Evolutionary conservation across 1,140 invertebrate genomes (phyloP), one percentile per base, ranked within the genome.

Genomic region (Nasonia longicornis): DNA sequence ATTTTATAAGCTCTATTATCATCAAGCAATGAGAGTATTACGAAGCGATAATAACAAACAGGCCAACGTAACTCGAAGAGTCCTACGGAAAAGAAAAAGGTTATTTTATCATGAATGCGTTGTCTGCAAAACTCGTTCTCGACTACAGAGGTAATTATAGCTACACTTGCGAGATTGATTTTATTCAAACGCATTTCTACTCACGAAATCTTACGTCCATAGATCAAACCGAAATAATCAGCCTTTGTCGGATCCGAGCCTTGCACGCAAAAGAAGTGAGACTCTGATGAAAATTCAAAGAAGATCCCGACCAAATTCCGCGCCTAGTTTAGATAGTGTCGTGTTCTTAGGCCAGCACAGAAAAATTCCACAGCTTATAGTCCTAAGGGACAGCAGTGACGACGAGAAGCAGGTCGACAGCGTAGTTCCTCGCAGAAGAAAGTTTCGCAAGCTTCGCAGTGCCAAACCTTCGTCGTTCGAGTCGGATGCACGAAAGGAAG

Each of bases 311-410:
- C n/a, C 76, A 10, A 63, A 20, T 29, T 74, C 79, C n/a, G 64
- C 26, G 12, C 52, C 69, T 3, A 83, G 80, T 22, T 22, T 77
- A 10, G 52, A 69, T 0, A 87, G 86, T 67, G 71, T 89, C 11
- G 71, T 87, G 70, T 89, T 70, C 81, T 74, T 89, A 1, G 87
- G 87, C 3, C 81, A 69, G 1, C 86, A 82, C 70, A 82, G 78
- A 16, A 88, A 88, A 82, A 80, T 84, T 64, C 87, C 88, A 1
- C 80, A 85, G 35, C 67, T 89, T 7, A 77, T 89, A 31, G 81
- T 81, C 11, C 45, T 88, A 0, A 87, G 87, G 14, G 84, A 86
- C n/a, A 84, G 26, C 20, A 73, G 48, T 1, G 85, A 86, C 10
- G 75, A 82, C 11, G 69, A 82, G 22, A 35, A 42, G 4, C 67